Evolutionary conservation across 2,797 vertebrate species (phyloP).

Genomic region (Adelosebastes latens): DNA sequence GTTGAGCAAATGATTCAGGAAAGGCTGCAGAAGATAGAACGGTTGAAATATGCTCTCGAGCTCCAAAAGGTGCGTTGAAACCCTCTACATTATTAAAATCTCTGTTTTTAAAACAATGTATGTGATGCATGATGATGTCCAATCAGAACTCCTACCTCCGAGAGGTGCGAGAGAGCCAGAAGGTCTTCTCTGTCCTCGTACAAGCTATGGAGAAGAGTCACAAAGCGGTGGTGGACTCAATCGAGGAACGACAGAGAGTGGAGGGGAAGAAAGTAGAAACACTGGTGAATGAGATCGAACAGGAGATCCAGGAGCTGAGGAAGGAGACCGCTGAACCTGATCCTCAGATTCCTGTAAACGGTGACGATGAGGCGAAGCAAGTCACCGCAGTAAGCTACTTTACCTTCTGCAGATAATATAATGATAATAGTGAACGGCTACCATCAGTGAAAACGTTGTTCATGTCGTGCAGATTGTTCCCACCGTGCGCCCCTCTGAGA

Average conservation of each 20-base stretch:
- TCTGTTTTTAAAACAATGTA: background rate
- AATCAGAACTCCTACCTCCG: slow-evolving; percentile 78
- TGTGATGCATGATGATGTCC: slow-evolving; percentile 20
- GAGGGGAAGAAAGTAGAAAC: slow-evolving; percentile 73
- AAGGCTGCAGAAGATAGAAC: slow-evolving; percentile 79
- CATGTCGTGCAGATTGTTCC: slow-evolving; percentile 35
- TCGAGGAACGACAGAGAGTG: slow-evolving; percentile 74
- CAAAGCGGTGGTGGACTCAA: slow-evolving; percentile 73
- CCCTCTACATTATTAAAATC: background rate
- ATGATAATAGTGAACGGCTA: background rate
- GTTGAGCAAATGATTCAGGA: slow-evolving; percentile 79
- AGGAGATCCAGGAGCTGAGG: slow-evolving; percentile 77
- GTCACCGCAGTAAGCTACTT: slow-evolving; percentile 47
- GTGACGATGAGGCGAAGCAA: slow-evolving; percentile 47
- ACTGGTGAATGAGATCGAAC: slow-evolving; percentile 74
- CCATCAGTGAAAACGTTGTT: background rate
- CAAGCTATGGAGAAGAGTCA: slow-evolving; percentile 80
- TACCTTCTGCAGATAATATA: background rate
- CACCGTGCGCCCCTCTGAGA: slow-evolving; percentile 35
- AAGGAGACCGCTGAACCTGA: slow-evolving; percentile 49
- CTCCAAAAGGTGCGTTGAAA: slow-evolving; percentile 72
- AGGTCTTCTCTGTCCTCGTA: slow-evolving; percentile 78
- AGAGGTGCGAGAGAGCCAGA: slow-evolving; percentile 83
- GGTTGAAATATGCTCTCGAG: slow-evolving; percentile 75
- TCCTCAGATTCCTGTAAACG: slow-evolving; percentile 10